These are phyloP conservation scores for Flexamia atlantica DNA, from an alignment of 2,888 invertebrate genomes.

Conservation along the genomic window DNA sequence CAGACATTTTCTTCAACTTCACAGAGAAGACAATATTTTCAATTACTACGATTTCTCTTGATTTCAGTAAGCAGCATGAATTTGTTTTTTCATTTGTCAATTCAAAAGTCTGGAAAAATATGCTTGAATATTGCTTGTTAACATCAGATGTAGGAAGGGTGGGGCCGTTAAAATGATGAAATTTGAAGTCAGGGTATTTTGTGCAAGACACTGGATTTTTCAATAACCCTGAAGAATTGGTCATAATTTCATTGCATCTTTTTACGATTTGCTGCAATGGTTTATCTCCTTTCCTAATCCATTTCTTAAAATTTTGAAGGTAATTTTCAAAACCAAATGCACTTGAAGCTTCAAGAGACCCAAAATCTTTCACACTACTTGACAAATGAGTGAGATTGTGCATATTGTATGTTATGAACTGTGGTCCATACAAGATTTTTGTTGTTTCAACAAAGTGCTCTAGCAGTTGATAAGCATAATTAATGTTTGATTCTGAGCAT, in stretches of 20 bases:
- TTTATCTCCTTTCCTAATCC: slow-evolving; percentile 20
- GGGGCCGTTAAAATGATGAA: not conserved
- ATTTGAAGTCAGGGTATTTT: not conserved
- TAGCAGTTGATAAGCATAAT: slow-evolving; percentile 67
- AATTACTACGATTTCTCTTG: not conserved
- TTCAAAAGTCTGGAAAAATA: not conserved
- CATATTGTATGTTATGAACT: slow-evolving; percentile 69
- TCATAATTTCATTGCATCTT: not conserved
- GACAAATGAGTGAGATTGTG: slow-evolving; percentile 69
- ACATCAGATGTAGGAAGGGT: not conserved
- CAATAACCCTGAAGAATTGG: not conserved
- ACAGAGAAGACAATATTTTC: not conserved
- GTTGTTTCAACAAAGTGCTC: slow-evolving; percentile 68
- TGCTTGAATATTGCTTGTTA: not conserved
- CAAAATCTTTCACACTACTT: not conserved
- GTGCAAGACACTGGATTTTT: not conserved
- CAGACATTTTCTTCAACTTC: not conserved
- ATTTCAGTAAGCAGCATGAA: not conserved
- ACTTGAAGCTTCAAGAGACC: slow-evolving; percentile 67
- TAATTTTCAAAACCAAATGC: slow-evolving; percentile 70
- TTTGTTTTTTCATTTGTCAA: not conserved
- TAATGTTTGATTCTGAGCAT: not conserved
- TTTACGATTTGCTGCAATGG: slow-evolving; percentile 24
- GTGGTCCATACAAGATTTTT: slow-evolving; percentile 68
- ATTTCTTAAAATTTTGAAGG: slow-evolving; percentile 1